Evolutionary conservation across 2,888 invertebrate genomes (phyloP).

Genomic region (Odiellus spinosus): DNA sequence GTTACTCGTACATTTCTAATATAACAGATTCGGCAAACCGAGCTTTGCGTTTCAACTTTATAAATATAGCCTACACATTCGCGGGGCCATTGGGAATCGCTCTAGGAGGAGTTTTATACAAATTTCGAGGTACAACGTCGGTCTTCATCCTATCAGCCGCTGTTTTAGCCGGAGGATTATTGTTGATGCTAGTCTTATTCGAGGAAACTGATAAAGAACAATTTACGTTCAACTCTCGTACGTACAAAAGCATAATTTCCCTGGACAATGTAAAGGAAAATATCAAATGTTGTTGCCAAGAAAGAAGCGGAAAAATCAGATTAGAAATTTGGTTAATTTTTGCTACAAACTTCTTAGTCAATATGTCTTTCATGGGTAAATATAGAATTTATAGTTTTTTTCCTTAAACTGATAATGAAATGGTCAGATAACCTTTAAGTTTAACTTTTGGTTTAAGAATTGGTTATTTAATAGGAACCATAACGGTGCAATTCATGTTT

Average conservation of each 20-base stretch:
- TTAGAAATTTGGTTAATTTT: slow-evolving; percentile 13
- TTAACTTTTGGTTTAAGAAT: neutral
- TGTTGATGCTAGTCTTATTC: slow-evolving; percentile 9
- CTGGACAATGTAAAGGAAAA: slow-evolving; percentile 13
- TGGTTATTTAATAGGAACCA: slow-evolving; percentile 6
- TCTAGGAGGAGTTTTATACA: slow-evolving; percentile 9
- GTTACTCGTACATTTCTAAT: slow-evolving; percentile 14
- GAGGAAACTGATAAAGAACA: slow-evolving; percentile 6
- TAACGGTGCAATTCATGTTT: slow-evolving; percentile 9
- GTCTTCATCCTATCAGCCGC: slow-evolving; percentile 5
- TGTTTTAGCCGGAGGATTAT: slow-evolving; percentile 1
- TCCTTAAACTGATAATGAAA: too few species aligned
- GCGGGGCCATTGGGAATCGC: slow-evolving; percentile 12
- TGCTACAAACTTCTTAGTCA: slow-evolving; percentile 6
- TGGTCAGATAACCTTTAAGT: too few species aligned
- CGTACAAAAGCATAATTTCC: slow-evolving; percentile 5
- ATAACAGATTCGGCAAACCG: slow-evolving; percentile 9
- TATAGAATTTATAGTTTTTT: too few species aligned
- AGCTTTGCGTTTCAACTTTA: slow-evolving; percentile 7
- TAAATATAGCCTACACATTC: slow-evolving; percentile 11
- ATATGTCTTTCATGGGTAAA: slow-evolving; percentile 11
- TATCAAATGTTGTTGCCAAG: slow-evolving; percentile 7
- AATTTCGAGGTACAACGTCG: slow-evolving; percentile 1
- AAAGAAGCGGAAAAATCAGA: slow-evolving; percentile 8
- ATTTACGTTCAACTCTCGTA: slow-evolving; percentile 5